Conservation (phyloP, 2,797 vertebrate species). For the Eulemur rubriventer region DNA sequence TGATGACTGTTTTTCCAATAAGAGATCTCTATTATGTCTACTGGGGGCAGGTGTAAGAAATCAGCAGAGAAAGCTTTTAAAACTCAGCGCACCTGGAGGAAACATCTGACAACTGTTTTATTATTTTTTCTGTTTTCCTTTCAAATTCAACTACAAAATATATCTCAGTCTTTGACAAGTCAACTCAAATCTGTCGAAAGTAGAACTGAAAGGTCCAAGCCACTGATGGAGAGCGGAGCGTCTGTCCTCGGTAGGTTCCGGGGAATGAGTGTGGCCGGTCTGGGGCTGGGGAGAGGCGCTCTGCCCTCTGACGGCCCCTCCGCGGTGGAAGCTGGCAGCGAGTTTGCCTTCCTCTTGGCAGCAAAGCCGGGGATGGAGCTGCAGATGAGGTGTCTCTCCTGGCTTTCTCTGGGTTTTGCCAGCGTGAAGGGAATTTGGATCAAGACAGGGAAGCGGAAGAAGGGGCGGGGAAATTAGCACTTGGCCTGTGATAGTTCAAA, state of each 20-base stretch:
- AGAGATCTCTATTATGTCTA: not conserved
- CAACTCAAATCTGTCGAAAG: conserved; percentile 26
- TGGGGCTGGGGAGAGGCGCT: not conserved
- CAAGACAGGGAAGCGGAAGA: not conserved
- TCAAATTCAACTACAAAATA: conserved; percentile 20
- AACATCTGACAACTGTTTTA: not conserved
- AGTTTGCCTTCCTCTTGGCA: not conserved
- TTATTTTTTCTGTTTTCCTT: not conserved
- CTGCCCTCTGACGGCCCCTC: not conserved
- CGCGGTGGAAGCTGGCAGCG: accelerated
- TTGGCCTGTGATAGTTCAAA: not conserved
- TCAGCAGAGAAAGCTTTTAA: conserved; percentile 25
- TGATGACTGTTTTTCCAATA: not conserved
- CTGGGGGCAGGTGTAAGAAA: not conserved
- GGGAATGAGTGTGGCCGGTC: not conserved
- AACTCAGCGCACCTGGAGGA: not conserved
- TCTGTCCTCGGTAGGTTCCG: not conserved
- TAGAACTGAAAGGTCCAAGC: not conserved
- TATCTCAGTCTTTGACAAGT: conserved; percentile 40
- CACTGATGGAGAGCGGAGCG: not conserved
- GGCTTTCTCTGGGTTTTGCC: not conserved
- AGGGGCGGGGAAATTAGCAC: not conserved
- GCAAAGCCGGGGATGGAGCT: not conserved
- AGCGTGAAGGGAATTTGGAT: not conserved
- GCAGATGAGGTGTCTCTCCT: not conserved